Conservation (phyloP, 2,113 vertebrate species). For the Semnornis frantzii region DNA sequence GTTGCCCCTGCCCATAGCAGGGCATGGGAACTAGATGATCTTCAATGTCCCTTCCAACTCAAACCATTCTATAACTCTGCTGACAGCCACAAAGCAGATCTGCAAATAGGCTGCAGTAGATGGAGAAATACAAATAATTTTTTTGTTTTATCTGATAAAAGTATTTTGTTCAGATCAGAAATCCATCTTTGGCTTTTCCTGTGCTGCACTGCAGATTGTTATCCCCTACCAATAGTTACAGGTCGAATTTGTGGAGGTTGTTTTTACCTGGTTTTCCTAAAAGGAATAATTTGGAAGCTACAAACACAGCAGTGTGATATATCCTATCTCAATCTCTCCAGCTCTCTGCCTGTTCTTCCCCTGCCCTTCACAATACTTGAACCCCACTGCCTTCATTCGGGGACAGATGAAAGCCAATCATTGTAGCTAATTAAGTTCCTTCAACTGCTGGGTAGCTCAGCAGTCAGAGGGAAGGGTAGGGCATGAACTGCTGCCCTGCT, state of each 20-base stretch:
- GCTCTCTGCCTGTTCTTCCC: background rate
- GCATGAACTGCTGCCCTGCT: constrained; percentile 27
- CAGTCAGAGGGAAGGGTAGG: background rate
- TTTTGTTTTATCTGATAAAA: background rate
- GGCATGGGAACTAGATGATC: too few species aligned
- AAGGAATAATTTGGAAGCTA: background rate
- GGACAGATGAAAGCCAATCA: background rate
- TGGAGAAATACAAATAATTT: background rate
- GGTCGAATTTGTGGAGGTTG: background rate
- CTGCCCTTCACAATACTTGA: background rate
- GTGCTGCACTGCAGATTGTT: background rate
- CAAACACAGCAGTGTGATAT: background rate
- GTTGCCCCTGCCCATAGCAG: too few species aligned
- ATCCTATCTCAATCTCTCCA: background rate
- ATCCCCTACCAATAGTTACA: background rate
- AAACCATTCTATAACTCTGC: background rate
- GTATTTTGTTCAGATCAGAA: background rate
- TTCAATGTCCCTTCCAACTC: too few species aligned
- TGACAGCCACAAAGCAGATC: background rate
- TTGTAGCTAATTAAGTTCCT: constrained; percentile 10
- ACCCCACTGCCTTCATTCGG: background rate
- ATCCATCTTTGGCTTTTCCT: background rate
- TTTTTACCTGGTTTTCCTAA: background rate
- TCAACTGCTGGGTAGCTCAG: constrained; percentile 47
- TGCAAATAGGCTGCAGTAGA: background rate